phyloP scores from a whole-genome alignment of 2,797 vertebrate species.

The Strix occidentalis region DNA sequence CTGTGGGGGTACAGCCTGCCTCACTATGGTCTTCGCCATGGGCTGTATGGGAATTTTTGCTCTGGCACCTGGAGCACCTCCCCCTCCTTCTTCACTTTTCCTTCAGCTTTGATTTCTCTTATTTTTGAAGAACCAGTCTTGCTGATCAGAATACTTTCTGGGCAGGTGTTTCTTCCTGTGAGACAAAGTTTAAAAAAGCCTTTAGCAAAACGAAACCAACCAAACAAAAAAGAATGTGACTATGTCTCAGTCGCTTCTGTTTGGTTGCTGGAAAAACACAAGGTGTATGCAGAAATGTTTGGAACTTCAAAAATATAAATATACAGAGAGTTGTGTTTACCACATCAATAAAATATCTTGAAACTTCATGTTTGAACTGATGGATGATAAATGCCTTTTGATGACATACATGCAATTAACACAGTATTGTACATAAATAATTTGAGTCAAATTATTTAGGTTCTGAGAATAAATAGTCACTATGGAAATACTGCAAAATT shows the following conservation, averaged over 20 bases:
- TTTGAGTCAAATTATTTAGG: background rate
- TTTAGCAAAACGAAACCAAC: background rate
- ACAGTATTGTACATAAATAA: background rate
- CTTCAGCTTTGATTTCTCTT: background rate
- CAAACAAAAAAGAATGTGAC: background rate
- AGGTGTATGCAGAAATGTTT: background rate
- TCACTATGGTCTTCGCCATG: accelerated
- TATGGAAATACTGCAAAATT: background rate
- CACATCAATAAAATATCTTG: background rate
- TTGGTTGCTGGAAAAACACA: background rate
- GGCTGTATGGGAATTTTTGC: background rate
- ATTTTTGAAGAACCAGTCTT: background rate
- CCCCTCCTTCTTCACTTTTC: background rate
- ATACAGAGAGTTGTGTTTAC: background rate
- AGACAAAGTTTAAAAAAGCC: background rate
- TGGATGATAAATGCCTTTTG: background rate
- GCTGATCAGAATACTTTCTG: background rate
- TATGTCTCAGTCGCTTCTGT: background rate
- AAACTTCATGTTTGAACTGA: background rate
- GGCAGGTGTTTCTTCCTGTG: background rate
- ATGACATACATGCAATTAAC: background rate
- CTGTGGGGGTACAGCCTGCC: background rate
- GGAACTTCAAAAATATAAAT: background rate
- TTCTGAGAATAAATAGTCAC: background rate
- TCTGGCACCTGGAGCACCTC: accelerated